These are phyloP conservation scores for Eristalinus aeneus DNA, from an alignment of 2,888 invertebrate genomes.

Conservation along the genomic window DNA sequence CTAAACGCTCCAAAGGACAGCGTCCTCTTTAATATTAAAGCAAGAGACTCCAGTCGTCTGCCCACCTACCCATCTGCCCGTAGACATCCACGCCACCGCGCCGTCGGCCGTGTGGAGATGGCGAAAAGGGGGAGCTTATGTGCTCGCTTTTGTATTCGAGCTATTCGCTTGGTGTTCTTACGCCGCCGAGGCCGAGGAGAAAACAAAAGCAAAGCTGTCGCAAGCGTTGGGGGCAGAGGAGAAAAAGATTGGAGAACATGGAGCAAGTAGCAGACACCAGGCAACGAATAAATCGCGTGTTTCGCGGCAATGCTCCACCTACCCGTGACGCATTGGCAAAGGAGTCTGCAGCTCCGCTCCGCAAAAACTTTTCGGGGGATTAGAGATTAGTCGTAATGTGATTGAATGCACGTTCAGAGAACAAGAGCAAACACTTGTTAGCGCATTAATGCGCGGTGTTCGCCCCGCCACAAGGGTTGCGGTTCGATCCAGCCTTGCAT, in stretches of 20 bases:
- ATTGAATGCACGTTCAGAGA: constrained; percentile 50
- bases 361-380: constrained; percentile 35
- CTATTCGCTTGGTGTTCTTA: constrained; percentile 23
- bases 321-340: constrained; percentile 61
- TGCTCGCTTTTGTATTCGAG: constrained; percentile 46
- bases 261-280: constrained; percentile 34
- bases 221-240: background rate
- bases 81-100: background rate
- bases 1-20: constrained; percentile 54
- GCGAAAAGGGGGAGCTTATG: constrained; percentile 43
- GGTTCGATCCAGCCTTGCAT: background rate
- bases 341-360: background rate
- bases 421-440: constrained; percentile 66
- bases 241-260: background rate
- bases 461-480: constrained; percentile 18
- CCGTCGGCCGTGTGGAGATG: background rate
- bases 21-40: constrained; percentile 69
- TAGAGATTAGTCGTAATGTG: constrained; percentile 60
- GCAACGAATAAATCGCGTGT: constrained; percentile 65
- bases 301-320: constrained; percentile 65
- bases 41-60: constrained; percentile 5
- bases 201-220: constrained; percentile 35
- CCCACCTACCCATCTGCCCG: background rate
- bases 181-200: constrained; percentile 30
- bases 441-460: constrained; percentile 59